phyloP scores from a whole-genome alignment of 1,140 invertebrate species.

The Drosophila sp. region DNA sequence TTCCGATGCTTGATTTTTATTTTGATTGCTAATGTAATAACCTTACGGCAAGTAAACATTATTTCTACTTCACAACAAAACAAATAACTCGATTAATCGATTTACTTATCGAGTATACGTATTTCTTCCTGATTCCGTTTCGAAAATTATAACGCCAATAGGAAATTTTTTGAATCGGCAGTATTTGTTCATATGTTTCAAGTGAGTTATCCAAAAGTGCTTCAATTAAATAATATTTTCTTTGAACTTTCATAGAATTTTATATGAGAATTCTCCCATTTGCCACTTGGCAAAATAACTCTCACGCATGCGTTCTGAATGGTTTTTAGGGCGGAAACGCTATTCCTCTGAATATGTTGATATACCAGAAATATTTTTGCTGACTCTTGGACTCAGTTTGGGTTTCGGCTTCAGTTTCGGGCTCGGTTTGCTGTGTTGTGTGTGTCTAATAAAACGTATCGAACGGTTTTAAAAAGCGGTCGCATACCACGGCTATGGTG shows the following conservation, averaged over 20 bases:
- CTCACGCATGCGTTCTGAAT: conserved; percentile 55
- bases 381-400: conserved; percentile 44
- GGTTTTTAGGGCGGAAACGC: conserved; percentile 78
- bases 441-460: conserved; percentile 56
- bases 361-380: conserved; percentile 82
- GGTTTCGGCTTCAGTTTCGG: conserved; percentile 38
- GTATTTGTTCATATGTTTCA: not conserved
- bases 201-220: not conserved
- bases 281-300: not conserved
- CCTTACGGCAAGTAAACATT: not conserved
- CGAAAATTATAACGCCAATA: not conserved
- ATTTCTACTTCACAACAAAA: not conserved
- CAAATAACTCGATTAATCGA: conserved; percentile 1
- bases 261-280: not conserved
- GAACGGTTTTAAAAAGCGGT: conserved; percentile 71
- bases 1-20: not conserved
- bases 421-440: conserved; percentile 31
- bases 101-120: not conserved
- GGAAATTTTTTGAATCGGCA: not conserved
- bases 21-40: not conserved
- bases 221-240: not conserved
- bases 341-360: conserved; percentile 67
- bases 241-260: not conserved
- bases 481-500: conserved; percentile 29
- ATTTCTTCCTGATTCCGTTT: not conserved